These are phyloP conservation scores for Tragulus kanchil DNA, from an alignment of 2,113 vertebrate species.

Conservation along the genomic window DNA sequence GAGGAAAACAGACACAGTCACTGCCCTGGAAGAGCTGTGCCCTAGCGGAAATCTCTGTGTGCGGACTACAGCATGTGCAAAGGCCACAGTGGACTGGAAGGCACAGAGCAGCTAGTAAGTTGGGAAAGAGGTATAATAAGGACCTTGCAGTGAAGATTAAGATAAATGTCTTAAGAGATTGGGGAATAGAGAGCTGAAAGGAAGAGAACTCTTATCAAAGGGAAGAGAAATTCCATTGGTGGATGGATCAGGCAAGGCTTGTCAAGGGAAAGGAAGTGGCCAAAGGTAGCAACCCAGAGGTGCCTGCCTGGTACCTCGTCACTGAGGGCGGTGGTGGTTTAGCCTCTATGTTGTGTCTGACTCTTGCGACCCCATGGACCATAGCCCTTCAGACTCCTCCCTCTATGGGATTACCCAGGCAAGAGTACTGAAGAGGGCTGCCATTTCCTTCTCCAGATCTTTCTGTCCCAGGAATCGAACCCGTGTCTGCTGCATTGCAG, in stretches of 20 bases:
- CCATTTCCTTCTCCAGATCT: too few relatives aligned
- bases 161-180: background rate
- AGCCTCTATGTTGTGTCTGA: too few relatives aligned
- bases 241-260: background rate
- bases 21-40: too few relatives aligned
- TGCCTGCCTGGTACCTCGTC: background rate
- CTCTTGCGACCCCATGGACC: too few relatives aligned
- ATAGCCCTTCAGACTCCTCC: too few relatives aligned
- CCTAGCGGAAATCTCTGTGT: background rate
- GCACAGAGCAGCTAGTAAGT: background rate
- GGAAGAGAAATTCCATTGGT: background rate
- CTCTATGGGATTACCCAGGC: too few relatives aligned
- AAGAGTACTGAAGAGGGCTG: too few relatives aligned
- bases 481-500: too few relatives aligned
- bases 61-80: background rate
- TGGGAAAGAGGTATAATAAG: background rate
- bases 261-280: background rate
- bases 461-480: too few relatives aligned
- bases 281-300: background rate
- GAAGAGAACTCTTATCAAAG: background rate
- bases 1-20: background rate
- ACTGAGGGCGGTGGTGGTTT: too few relatives aligned
- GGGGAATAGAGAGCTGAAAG: background rate
- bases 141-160: background rate
- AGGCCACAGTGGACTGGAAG: background rate